Evolutionary conservation across 2,797 vertebrate species (phyloP).

Genomic region (Okamejei kenojei): DNA sequence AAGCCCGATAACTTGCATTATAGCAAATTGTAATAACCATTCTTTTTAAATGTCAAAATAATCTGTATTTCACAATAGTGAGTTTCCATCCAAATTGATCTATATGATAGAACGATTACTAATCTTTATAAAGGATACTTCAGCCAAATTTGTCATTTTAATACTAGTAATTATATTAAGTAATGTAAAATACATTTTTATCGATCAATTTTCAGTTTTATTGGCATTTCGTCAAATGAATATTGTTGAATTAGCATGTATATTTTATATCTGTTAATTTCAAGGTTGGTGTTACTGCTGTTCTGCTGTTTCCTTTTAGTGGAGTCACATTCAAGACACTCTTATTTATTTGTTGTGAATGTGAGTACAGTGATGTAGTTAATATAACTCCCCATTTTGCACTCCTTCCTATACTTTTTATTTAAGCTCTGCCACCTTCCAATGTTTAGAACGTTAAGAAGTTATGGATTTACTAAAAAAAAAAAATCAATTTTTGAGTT

Average conservation of each 20-base stretch:
- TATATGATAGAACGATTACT: conserved; percentile 14
- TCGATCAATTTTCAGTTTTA: not conserved
- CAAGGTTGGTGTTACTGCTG: conserved; percentile 74
- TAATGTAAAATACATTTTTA: not conserved
- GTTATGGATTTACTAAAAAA: conserved; percentile 57
- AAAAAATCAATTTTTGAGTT: conserved; percentile 48
- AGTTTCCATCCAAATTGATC: not conserved
- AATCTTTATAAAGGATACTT: not conserved
- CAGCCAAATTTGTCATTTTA: not conserved
- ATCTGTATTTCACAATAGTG: not conserved
- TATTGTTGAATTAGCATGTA: not conserved
- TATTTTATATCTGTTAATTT: conserved; percentile 54
- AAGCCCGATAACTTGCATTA: not conserved
- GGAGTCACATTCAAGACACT: conserved; percentile 92
- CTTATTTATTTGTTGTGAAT: conserved; percentile 95
- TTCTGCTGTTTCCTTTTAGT: conserved; percentile 91
- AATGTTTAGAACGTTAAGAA: conserved; percentile 62
- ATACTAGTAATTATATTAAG: not conserved
- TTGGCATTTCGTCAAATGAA: conserved; percentile 27
- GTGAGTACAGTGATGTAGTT: conserved; percentile 91
- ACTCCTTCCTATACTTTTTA: conserved; percentile 86
- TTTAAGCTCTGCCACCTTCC: conserved; percentile 92
- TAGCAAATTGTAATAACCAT: not conserved
- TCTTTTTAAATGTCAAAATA: not conserved
- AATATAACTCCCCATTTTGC: conserved; percentile 81